Conservation (phyloP, 2,113 vertebrate genomes). For the Myxocyprinus asiaticus region DNA sequence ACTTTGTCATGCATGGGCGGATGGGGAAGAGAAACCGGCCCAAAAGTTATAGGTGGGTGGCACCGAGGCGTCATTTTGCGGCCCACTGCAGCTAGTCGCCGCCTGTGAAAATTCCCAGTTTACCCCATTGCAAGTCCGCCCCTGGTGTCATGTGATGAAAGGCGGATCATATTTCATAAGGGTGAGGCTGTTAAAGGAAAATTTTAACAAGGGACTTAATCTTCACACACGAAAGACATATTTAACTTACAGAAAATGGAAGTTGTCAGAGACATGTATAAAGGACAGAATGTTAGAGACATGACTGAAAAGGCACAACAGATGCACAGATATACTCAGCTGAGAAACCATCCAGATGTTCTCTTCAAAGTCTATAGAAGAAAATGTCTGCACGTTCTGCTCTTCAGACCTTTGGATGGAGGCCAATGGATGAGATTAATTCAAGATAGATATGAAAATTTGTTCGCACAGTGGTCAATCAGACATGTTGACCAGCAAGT, state of each 20-base stretch:
- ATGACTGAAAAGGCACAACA: neutral
- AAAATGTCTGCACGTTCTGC: neutral
- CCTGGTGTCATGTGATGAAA: too few relatives aligned
- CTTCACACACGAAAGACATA: too few relatives aligned
- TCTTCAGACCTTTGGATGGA: neutral
- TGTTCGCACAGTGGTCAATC: constrained; percentile 16
- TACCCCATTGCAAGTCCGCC: too few relatives aligned
- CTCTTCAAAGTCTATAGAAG: neutral
- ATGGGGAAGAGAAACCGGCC: too few relatives aligned
- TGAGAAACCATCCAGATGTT: neutral
- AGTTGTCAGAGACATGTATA: constrained; percentile 21
- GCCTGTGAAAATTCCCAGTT: too few relatives aligned
- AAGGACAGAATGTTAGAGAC: neutral
- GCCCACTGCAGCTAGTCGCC: too few relatives aligned
- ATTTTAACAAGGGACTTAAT: too few relatives aligned
- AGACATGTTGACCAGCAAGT: neutral
- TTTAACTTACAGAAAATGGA: neutral
- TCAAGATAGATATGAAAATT: neutral
- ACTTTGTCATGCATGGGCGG: too few relatives aligned
- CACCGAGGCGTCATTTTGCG: too few relatives aligned
- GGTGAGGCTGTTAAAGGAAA: neutral
- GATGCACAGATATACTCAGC: neutral
- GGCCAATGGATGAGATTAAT: neutral
- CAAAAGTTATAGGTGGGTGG: too few relatives aligned
- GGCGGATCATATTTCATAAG: neutral